phyloP scores from a whole-genome alignment of 1,140 invertebrate species.

The Sesamia nonagrioides region DNA sequence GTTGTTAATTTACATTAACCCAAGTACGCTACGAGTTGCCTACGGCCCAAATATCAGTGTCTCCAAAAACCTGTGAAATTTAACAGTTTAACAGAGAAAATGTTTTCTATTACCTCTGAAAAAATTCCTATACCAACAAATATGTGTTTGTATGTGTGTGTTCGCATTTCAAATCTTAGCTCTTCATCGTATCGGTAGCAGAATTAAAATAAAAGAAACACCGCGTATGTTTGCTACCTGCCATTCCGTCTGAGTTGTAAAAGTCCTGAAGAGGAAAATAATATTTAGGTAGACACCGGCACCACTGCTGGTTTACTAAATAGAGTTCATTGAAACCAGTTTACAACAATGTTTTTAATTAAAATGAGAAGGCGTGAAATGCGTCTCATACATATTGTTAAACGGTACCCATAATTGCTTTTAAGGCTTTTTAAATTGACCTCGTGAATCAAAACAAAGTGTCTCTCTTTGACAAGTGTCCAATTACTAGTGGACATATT shows the following conservation, averaged over 20 bases:
- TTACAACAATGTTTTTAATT: background rate
- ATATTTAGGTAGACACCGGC: background rate
- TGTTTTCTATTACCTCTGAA: too few relatives aligned
- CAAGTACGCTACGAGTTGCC: too few relatives aligned
- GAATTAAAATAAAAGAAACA: conserved; percentile 13
- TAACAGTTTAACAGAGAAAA: too few relatives aligned
- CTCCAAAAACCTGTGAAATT: too few relatives aligned
- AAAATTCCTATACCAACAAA: too few relatives aligned
- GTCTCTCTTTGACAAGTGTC: background rate
- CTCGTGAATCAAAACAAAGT: background rate
- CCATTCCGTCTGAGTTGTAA: background rate
- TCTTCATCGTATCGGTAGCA: background rate
- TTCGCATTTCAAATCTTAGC: too few relatives aligned
- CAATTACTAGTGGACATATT: background rate
- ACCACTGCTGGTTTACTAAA: background rate
- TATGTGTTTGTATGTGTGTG: too few relatives aligned
- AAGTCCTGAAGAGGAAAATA: background rate
- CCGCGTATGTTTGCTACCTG: background rate
- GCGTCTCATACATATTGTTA: too few relatives aligned
- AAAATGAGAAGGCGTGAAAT: background rate
- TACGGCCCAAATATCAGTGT: too few relatives aligned
- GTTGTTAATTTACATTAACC: too few relatives aligned
- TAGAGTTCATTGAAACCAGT: background rate
- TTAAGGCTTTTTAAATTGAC: background rate
- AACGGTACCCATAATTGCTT: too few relatives aligned